Percentiles rank a stretch among this genome's conserved stretches.
phyloP scores from a whole-genome alignment of 2,113 vertebrate genomes.

The Syngnathoides biaculeatus region DNA sequence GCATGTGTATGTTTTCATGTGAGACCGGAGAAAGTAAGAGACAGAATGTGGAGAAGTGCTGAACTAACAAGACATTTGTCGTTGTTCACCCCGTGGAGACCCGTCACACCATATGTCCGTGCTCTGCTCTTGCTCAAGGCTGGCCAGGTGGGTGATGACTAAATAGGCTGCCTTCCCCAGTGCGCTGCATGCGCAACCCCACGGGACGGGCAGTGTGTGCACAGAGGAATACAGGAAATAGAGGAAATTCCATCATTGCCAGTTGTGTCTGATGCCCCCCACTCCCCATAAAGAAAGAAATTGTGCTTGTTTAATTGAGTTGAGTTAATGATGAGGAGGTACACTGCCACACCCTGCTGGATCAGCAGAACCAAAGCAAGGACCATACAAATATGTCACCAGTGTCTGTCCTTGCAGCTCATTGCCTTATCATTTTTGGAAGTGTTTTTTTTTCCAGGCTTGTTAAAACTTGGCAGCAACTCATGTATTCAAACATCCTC shows the following conservation, averaged over 20 bases:
- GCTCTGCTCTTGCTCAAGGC: slow-evolving; percentile 54
- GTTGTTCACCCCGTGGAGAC: slow-evolving; percentile 16
- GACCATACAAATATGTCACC: slow-evolving; percentile 35
- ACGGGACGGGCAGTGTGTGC: slow-evolving; percentile 56
- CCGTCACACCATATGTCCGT: slow-evolving; percentile 16
- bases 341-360: slow-evolving; percentile 44
- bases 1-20: slow-evolving; percentile 5
- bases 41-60: slow-evolving; percentile 38
- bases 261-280: slow-evolving; percentile 31
- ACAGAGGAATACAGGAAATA: slow-evolving; percentile 62
- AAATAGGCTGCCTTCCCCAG: slow-evolving; percentile 60
- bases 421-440: slow-evolving; percentile 32
- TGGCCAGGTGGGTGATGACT: slow-evolving; percentile 66
- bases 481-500: slow-evolving; percentile 11
- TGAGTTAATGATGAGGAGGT: slow-evolving; percentile 45
- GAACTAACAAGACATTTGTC: slow-evolving; percentile 43
- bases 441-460: slow-evolving; percentile 16
- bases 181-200: slow-evolving; percentile 33
- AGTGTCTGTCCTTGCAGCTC: slow-evolving; percentile 16
- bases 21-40: slow-evolving; percentile 29
- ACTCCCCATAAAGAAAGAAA: slow-evolving; percentile 9
- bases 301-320: slow-evolving; percentile 43
- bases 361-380: slow-evolving; percentile 22
- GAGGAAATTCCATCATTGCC: slow-evolving; percentile 63
- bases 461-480: slow-evolving; percentile 11